These are phyloP conservation scores for Epinephelus coioides DNA, from an alignment of 2,797 vertebrate genomes.

Conservation along the genomic window DNA sequence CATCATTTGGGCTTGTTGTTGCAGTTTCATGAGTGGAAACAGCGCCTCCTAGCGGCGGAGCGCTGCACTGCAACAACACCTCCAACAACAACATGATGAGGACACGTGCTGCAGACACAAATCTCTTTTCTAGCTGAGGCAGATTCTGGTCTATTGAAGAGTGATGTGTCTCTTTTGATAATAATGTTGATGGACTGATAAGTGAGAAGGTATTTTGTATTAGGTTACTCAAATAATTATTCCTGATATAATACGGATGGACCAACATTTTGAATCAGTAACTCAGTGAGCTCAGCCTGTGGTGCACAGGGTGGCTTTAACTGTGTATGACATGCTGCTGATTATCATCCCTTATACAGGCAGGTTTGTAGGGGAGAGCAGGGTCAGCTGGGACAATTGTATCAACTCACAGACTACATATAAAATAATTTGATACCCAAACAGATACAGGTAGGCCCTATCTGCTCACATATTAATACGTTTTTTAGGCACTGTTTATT, in stretches of 20 bases:
- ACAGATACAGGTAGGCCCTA: no score
- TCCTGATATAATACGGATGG: not conserved
- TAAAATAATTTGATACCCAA: no score
- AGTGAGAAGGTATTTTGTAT: not conserved
- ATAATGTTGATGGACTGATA: no score
- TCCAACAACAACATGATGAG: not conserved
- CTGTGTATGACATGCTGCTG: not conserved
- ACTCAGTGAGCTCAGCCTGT: not conserved
- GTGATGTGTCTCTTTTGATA: no score
- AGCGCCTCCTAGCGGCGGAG: slow-evolving; percentile 18
- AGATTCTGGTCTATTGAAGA: not conserved
- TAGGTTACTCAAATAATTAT: not conserved
- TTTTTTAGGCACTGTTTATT: no score
- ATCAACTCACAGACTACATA: no score
- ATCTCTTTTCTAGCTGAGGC: not conserved
- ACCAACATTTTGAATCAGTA: no score
- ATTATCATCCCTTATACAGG: not conserved
- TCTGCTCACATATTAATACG: no score
- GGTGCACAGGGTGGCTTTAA: not conserved
- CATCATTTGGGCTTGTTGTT: slow-evolving; percentile 17
- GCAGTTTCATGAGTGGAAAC: slow-evolving; percentile 24
- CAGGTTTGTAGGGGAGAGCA: not conserved
- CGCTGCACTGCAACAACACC: slow-evolving; percentile 3
- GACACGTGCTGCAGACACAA: not conserved
- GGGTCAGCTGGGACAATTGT: no score